phyloP scores from a whole-genome alignment of 2,888 invertebrate genomes.

The Drosophila colorata region DNA sequence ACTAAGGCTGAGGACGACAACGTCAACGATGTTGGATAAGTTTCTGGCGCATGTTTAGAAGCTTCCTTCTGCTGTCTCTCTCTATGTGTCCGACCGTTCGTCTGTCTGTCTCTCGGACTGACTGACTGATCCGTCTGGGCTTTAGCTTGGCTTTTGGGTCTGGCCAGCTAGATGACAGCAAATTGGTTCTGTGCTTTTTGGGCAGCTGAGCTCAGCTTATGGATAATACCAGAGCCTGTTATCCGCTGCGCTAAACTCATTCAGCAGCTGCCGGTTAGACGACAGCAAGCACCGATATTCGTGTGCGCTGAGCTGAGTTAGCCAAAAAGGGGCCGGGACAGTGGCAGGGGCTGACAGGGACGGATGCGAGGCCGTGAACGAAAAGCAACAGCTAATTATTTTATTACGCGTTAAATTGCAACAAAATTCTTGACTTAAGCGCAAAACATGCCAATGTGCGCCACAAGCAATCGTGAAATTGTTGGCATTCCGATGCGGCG shows the following conservation, averaged over 20 bases:
- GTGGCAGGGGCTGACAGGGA: neutral
- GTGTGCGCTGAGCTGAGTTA: neutral
- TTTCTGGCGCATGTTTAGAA: constrained; percentile 74
- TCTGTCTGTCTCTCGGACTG: constrained; percentile 12
- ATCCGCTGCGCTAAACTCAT: constrained; percentile 15
- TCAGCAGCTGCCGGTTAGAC: constrained; percentile 20
- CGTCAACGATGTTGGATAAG: constrained; percentile 78
- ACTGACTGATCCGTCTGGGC: constrained; percentile 43
- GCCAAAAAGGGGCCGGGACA: no score
- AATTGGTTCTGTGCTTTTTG: constrained; percentile 29
- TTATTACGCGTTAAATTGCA: constrained; percentile 82
- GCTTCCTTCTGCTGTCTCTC: constrained; percentile 49
- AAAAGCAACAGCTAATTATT: constrained; percentile 72
- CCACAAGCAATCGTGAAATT: constrained; percentile 81
- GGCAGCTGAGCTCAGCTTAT: constrained; percentile 10
- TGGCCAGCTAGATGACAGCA: constrained; percentile 44
- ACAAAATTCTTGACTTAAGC: constrained; percentile 75
- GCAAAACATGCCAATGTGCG: constrained; percentile 80
- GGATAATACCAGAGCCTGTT: constrained; percentile 24
- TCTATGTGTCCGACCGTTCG: constrained; percentile 12
- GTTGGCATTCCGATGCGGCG: constrained; percentile 73
- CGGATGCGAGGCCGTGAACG: constrained; percentile 22
- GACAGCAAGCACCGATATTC: neutral
- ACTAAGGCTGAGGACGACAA: constrained; percentile 56
- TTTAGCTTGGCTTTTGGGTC: constrained; percentile 28